Conservation (phyloP, 2,888 invertebrate species). For the Idaea dimidiata region DNA sequence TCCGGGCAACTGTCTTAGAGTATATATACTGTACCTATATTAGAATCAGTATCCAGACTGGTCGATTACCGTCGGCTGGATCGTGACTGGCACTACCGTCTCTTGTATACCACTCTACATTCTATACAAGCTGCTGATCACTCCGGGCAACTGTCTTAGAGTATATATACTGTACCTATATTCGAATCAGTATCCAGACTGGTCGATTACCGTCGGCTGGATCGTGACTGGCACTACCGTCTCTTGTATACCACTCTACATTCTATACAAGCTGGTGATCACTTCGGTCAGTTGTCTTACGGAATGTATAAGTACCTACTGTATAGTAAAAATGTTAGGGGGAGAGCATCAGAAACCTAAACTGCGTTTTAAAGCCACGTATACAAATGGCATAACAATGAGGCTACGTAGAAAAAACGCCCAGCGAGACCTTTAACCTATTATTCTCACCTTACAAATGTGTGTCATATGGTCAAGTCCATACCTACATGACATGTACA, state of each 20-base stretch:
- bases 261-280: constrained; percentile 87
- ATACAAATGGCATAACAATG: too few species aligned
- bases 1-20: too few species aligned
- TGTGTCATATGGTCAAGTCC: not conserved
- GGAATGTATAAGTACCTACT: too few species aligned
- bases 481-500: not conserved
- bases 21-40: too few species aligned
- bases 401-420: not conserved
- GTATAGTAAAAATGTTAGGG: constrained; percentile 75
- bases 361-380: too few species aligned
- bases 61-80: constrained; percentile 91
- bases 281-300: too few species aligned
- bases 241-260: constrained; percentile 91
- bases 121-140: constrained; percentile 85
- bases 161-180: constrained; percentile 60
- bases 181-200: constrained; percentile 88
- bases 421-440: not conserved
- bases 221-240: constrained; percentile 91
- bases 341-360: constrained; percentile 87
- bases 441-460: not conserved
- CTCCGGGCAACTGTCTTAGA: too few species aligned
- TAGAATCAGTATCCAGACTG: constrained; percentile 87
- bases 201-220: constrained; percentile 92
- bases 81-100: constrained; percentile 91
- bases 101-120: constrained; percentile 92